Percentiles rank a stretch among this genome's conserved stretches.
Evolutionary conservation across 2,797 vertebrate species (phyloP).

Genomic region (Typhlichthys eigenmanni): DNA sequence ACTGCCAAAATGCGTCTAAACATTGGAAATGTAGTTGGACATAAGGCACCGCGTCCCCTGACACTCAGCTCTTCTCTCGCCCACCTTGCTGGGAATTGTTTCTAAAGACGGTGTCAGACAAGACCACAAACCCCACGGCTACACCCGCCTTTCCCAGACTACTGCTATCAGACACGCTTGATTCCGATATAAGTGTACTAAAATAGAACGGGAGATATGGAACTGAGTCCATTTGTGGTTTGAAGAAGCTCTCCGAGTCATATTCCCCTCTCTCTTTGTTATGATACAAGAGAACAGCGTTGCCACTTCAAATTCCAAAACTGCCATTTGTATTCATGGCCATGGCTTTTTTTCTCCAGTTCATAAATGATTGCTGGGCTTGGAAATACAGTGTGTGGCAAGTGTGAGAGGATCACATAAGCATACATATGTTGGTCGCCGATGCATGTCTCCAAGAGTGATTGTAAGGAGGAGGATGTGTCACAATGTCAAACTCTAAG

Average conservation of each 20-base stretch:
- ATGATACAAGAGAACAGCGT: slow-evolving; percentile 56
- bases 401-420: slow-evolving; percentile 59
- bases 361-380: slow-evolving; percentile 67
- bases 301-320: slow-evolving; percentile 66
- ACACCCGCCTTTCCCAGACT: slow-evolving; percentile 75
- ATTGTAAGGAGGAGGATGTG: slow-evolving; percentile 57
- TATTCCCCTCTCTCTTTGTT: slow-evolving; percentile 66
- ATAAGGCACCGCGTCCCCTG: slow-evolving; percentile 73
- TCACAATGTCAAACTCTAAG: slow-evolving; percentile 40
- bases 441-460: slow-evolving; percentile 69
- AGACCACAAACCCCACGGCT: slow-evolving; percentile 74
- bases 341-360: slow-evolving; percentile 70
- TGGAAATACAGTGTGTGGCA: slow-evolving; percentile 62
- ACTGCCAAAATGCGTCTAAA: slow-evolving; percentile 58
- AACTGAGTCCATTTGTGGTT: slow-evolving; percentile 71
- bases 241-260: slow-evolving; percentile 47
- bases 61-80: slow-evolving; percentile 64
- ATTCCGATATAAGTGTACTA: slow-evolving; percentile 75
- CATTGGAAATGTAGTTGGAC: slow-evolving; percentile 69
- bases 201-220: slow-evolving; percentile 73
- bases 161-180: slow-evolving; percentile 78
- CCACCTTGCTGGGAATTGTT: slow-evolving; percentile 78
- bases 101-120: slow-evolving; percentile 78
- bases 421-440: slow-evolving; percentile 60
- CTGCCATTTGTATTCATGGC: slow-evolving; percentile 79